Conservation (phyloP, 2,888 invertebrate genomes). For the Dugesia japonica region DNA sequence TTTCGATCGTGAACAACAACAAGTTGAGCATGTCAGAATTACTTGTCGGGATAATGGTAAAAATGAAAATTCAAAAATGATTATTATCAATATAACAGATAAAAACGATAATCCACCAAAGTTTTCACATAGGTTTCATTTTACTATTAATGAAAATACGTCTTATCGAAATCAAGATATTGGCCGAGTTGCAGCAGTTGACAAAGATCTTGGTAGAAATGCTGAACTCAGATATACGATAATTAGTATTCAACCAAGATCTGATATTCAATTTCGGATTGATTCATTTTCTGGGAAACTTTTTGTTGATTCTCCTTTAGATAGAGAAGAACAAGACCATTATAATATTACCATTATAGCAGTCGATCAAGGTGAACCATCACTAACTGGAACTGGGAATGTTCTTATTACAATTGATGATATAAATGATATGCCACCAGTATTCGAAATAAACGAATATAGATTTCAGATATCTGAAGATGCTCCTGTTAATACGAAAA, state of each 20-base stretch:
- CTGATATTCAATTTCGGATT: background rate
- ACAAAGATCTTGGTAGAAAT: background rate
- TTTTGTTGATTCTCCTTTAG: background rate
- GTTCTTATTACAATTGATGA: background rate
- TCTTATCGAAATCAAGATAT: background rate
- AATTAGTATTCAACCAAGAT: background rate
- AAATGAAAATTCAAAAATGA: background rate
- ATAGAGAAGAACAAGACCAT: constrained; percentile 10
- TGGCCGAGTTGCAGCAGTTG: background rate
- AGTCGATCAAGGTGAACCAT: background rate
- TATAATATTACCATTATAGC: background rate
- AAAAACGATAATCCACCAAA: constrained; percentile 14
- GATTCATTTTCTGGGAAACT: background rate
- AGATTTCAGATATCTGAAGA: constrained; percentile 1
- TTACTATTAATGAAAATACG: background rate
- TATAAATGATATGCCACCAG: background rate
- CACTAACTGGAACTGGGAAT: background rate
- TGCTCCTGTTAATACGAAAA: background rate
- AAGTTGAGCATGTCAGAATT: background rate
- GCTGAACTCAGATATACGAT: background rate
- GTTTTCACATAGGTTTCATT: background rate
- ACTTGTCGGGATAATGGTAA: background rate
- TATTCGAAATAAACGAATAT: background rate
- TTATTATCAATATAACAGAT: background rate
- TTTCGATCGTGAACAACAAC: background rate